Percentiles rank a stretch among this genome's conserved stretches.
Conservation (phyloP, 2,797 vertebrate genomes). For the Helostoma temminkii region DNA sequence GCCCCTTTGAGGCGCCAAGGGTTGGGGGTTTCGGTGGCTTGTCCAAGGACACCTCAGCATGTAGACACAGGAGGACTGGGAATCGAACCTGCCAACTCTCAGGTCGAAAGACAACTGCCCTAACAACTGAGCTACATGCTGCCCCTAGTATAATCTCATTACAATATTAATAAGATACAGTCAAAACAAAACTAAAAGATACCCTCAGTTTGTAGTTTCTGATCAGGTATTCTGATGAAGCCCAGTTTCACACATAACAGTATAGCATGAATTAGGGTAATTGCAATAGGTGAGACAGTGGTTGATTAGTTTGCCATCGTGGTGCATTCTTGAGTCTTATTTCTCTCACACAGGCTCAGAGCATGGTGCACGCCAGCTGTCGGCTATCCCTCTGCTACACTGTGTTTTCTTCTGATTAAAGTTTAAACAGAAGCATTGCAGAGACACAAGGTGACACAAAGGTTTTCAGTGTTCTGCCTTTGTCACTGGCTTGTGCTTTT, state of each 20-base stretch:
- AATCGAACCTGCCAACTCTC: too few relatives aligned
- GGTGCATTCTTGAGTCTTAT: background rate
- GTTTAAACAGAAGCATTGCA: slow-evolving; percentile 4
- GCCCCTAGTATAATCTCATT: too few relatives aligned
- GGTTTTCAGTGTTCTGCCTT: slow-evolving; percentile 22
- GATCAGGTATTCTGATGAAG: background rate
- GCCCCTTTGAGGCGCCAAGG: too few relatives aligned
- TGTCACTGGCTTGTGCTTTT: slow-evolving; percentile 1
- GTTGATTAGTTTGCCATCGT: background rate
- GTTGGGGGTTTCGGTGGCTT: too few relatives aligned
- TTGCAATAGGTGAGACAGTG: background rate
- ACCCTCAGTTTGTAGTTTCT: background rate
- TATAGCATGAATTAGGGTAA: too few relatives aligned
- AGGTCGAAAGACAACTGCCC: too few relatives aligned
- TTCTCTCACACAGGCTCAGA: too few relatives aligned
- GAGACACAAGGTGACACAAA: background rate
- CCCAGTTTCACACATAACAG: background rate
- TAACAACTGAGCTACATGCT: too few relatives aligned
- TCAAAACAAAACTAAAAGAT: background rate
- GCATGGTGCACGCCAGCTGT: background rate
- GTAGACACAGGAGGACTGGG: too few relatives aligned
- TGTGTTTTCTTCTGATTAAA: slow-evolving; percentile 9
- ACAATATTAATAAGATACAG: background rate
- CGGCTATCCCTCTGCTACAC: background rate
- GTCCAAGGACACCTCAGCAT: too few relatives aligned